Conservation (phyloP, 1,140 invertebrate genomes). For the Tachypleus tridentatus region DNA sequence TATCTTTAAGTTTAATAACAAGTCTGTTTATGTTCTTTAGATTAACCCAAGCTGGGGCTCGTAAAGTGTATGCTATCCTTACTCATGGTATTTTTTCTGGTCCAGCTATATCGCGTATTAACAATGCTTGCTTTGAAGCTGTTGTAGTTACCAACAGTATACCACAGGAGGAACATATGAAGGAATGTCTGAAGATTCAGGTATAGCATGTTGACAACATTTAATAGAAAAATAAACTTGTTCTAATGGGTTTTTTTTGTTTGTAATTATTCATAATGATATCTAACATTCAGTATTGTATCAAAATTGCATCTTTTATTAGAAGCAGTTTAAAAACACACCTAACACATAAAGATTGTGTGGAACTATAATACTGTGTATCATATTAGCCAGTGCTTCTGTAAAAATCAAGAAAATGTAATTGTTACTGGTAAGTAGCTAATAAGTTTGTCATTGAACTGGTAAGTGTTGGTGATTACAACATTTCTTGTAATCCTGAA, state of each 20-base stretch:
- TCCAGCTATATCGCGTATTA: constrained; percentile 88
- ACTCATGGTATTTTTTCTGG: constrained; percentile 98
- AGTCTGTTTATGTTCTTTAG: constrained; percentile 5
- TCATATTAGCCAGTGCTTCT: no score
- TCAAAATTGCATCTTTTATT: no score
- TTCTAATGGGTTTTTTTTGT: not conserved
- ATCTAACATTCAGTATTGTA: no score
- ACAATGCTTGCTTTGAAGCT: constrained; percentile 90
- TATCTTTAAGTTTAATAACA: constrained; percentile 50
- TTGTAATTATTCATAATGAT: not conserved
- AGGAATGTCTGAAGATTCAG: constrained; percentile 87
- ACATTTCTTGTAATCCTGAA: no score
- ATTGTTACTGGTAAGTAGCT: no score
- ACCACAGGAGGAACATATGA: constrained; percentile 94
- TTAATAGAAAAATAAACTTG: not conserved
- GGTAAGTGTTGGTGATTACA: no score
- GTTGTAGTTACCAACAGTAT: constrained; percentile 99
- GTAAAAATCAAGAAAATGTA: no score
- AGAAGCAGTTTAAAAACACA: no score
- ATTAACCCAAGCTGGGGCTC: constrained; percentile 72
- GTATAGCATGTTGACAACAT: constrained; percentile 35
- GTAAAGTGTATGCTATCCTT: constrained; percentile 92
- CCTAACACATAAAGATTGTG: no score
- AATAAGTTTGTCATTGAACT: no score
- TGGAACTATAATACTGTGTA: no score